Evolutionary conservation across 2,113 vertebrate genomes (phyloP).

Genomic region (Microtus ochrogaster): DNA sequence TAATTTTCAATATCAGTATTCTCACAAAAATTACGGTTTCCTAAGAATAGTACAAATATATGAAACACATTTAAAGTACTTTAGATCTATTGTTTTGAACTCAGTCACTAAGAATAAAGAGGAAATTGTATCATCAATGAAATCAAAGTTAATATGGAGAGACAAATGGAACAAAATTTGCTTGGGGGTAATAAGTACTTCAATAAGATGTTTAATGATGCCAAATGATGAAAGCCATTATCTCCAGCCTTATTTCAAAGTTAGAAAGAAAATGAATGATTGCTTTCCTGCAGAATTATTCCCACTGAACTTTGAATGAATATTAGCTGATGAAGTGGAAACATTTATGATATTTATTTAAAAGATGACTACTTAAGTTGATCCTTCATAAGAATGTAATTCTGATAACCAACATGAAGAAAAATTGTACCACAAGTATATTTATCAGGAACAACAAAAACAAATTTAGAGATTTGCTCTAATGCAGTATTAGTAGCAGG

Average conservation of each 20-base stretch:
- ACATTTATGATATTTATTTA: not conserved
- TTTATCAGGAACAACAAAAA: not conserved
- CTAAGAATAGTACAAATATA: conserved; percentile 17
- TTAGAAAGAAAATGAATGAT: not conserved
- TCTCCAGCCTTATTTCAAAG: not conserved
- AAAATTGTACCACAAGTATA: not conserved
- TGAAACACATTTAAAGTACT: not conserved
- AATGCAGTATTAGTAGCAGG: not conserved
- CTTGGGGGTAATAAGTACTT: not conserved
- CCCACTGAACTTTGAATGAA: not conserved
- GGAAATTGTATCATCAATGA: not conserved
- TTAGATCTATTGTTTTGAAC: not conserved
- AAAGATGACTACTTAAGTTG: not conserved
- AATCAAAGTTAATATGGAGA: not conserved
- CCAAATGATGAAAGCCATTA: not conserved
- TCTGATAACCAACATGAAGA: not conserved
- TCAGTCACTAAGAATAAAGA: not conserved
- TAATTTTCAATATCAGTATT: not conserved
- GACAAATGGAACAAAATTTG: not conserved
- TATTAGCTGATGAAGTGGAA: not conserved
- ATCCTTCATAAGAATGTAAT: not conserved
- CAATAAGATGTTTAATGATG: not conserved
- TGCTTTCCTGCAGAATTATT: not conserved
- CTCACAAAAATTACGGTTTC: conserved; percentile 7
- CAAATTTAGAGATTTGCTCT: not conserved